Conservation (phyloP, 2,888 invertebrate genomes). For the Elegia similella region DNA sequence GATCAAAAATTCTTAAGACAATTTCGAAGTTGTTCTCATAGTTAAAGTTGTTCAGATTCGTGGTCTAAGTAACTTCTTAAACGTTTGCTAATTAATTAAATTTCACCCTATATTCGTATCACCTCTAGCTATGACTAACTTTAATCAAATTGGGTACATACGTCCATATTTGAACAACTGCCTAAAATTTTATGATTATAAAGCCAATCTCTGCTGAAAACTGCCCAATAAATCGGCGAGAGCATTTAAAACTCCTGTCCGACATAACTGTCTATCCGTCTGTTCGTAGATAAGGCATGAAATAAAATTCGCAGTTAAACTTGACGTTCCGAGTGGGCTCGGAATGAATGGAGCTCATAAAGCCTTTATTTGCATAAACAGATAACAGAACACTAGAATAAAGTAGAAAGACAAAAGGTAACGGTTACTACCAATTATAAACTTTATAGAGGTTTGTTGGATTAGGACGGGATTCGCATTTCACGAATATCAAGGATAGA, state of each 20-base stretch:
- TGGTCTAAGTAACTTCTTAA: too few species aligned
- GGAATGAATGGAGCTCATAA: slow-evolving; percentile 16
- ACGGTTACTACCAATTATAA: slow-evolving; percentile 8
- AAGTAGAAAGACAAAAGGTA: slow-evolving; percentile 7
- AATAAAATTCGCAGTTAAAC: slow-evolving; percentile 16
- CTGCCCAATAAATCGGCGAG: background rate
- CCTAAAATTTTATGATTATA: background rate
- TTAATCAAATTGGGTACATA: too few species aligned
- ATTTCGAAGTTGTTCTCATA: too few species aligned
- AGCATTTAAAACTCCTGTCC: background rate
- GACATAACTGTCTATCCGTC: slow-evolving; percentile 8
- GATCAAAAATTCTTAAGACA: too few species aligned
- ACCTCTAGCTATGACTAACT: too few species aligned
- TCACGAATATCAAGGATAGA: too few species aligned
- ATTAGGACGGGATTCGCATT: background rate
- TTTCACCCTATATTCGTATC: too few species aligned
- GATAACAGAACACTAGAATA: slow-evolving; percentile 13
- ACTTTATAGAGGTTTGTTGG: slow-evolving; percentile 6
- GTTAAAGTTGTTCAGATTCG: too few species aligned
- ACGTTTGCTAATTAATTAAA: too few species aligned
- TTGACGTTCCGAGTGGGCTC: slow-evolving; percentile 10
- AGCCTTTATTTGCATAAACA: slow-evolving; percentile 19
- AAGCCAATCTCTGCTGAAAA: background rate
- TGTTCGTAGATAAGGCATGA: slow-evolving; percentile 12
- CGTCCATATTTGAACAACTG: background rate